Conservation (phyloP, 2,113 vertebrate species). For the Triplophysa tibetana region DNA sequence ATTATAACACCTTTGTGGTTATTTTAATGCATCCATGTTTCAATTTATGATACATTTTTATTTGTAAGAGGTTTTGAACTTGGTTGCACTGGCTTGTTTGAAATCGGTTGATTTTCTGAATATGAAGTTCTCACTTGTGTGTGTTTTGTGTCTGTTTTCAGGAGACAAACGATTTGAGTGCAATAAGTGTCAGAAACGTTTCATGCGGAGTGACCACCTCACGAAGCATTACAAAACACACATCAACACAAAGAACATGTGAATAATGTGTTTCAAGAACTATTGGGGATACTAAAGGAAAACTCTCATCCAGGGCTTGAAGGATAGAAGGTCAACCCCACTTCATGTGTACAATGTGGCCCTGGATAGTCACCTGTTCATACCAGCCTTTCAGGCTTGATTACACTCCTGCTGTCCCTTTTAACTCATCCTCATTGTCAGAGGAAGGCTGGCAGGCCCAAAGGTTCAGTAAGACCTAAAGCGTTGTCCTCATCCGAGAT, state of each 20-base stretch:
- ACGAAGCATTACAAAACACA: slow-evolving; percentile 99
- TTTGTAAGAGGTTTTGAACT: neutral
- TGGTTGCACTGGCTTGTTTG: neutral
- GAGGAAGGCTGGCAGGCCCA: slow-evolving; percentile 25
- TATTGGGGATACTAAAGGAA: neutral
- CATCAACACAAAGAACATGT: slow-evolving; percentile 98
- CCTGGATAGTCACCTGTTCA: slow-evolving; percentile 3
- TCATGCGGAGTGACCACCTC: slow-evolving; percentile 97
- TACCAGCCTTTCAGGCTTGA: slow-evolving; percentile 3
- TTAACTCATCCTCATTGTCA: slow-evolving; percentile 22
- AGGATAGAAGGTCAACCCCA: neutral
- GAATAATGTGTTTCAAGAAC: slow-evolving; percentile 56
- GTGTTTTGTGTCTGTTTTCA: slow-evolving; percentile 58
- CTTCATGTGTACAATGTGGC: slow-evolving; percentile 9
- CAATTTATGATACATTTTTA: neutral
- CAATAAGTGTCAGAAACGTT: slow-evolving; percentile 95
- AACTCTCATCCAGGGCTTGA: neutral
- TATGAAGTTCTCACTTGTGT: neutral
- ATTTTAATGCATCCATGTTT: neutral
- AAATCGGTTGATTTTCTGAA: neutral
- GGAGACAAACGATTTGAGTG: slow-evolving; percentile 98
- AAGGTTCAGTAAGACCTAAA: neutral
- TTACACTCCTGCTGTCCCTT: slow-evolving; percentile 11
- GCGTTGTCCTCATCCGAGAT: neutral
- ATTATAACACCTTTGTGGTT: neutral